These are phyloP conservation scores for Emydura subglobosa DNA, from an alignment of 2,113 vertebrate genomes.

Conservation along the genomic window DNA sequence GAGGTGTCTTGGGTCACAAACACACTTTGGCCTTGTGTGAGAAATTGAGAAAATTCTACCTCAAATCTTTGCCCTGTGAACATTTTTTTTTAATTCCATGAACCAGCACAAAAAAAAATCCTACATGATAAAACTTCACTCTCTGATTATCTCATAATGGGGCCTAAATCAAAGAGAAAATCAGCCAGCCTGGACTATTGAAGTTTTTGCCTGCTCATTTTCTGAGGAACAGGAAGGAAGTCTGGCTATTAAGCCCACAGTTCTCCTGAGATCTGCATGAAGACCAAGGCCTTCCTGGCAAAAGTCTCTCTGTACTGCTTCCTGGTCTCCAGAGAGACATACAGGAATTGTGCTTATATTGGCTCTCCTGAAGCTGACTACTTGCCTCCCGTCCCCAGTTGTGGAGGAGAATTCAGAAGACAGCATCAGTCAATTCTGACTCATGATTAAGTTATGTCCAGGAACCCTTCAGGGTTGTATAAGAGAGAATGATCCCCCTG, in stretches of 20 bases:
- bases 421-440: not conserved
- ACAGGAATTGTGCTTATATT: not conserved
- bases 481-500: not conserved
- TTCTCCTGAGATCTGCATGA: not conserved
- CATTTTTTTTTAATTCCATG: not conserved
- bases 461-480: not conserved
- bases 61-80: not conserved
- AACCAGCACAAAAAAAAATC: not conserved
- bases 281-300: not conserved
- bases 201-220: not conserved
- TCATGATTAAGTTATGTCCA: not conserved
- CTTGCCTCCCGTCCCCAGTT: not conserved
- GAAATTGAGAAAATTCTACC: not conserved
- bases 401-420: not conserved
- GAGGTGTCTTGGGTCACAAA: not conserved
- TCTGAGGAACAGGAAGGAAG: not conserved
- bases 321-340: accelerated
- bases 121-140: not conserved
- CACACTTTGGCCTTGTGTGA: not conserved
- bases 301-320: not conserved
- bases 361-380: not conserved
- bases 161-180: not conserved
- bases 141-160: not conserved
- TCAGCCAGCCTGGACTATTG: not conserved
- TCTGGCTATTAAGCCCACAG: not conserved